Evolutionary conservation across 2,888 invertebrate species (phyloP), one percentile per base, ranked within the genome.

Genomic region (Hydraecia micacea): DNA sequence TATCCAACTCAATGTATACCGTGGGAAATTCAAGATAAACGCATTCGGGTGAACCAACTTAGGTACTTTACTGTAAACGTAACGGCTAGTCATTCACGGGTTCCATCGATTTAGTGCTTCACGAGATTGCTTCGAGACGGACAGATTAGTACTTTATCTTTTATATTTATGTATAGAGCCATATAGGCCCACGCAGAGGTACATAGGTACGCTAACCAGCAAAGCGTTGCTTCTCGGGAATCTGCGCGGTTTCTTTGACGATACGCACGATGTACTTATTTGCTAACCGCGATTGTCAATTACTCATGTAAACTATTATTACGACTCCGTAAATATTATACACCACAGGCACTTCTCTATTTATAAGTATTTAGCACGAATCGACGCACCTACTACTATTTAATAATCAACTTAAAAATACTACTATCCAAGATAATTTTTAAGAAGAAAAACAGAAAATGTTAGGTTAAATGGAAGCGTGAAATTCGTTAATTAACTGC

Each of bases 281-380:
- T 93, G 87, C 89, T 86, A 75, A 92, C 87, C 85, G 85, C 86
- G 77, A 91, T 89, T 87, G 89, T 88, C 87, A 88, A 92, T 92
- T 91, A 89, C 90, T 89, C 88, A 87, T 85, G 88, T 87, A 91
- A 91, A 92, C 89, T 86, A 79, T 75, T 81, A 69, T 78, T 80
- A 71, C 73, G 60, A 73, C 28, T 81, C 58, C 73, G 79, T 88
- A 81, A 83, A 87, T 76, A 80, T 74, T 74, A 42, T 65, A 74
- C 9, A 52, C 36, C 55, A n/a, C 66, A 75, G 68, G 39, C 60
- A 70, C 75, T 42, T 76, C 18, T 65, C 46, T 74, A 32, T 74
- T 58, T 67, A 66, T 60, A 52, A 36, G 7, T 32, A 67, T 77
- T 60, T 74, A 55, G 63, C 36, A 63, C 73, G 18, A 65, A 46